Evolutionary conservation across 2,113 vertebrate species (phyloP).

Genomic region (Xenotilapia caudafasciata): DNA sequence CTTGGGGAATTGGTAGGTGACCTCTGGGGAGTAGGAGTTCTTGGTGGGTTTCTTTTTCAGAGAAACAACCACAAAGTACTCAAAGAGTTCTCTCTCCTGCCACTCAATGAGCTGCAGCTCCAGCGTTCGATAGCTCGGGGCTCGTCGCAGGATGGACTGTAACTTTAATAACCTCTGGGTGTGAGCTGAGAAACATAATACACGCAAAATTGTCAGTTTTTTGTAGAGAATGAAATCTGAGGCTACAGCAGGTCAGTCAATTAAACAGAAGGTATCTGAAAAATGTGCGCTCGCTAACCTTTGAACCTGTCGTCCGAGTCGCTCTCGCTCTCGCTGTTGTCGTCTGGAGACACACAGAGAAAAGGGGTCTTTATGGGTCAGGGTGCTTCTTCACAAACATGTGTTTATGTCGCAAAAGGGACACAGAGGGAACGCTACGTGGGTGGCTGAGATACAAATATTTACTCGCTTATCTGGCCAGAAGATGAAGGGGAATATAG

Average conservation of each 20-base stretch:
- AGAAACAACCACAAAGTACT: slow-evolving; percentile 97
- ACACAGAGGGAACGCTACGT: neutral
- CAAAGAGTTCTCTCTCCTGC: slow-evolving; percentile 97
- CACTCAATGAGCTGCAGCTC: slow-evolving; percentile 97
- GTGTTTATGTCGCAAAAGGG: slow-evolving; percentile 1
- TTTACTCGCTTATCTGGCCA: slow-evolving; percentile 27
- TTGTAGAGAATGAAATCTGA: neutral
- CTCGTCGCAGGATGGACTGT: slow-evolving; percentile 90
- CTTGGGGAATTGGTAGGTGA: slow-evolving; percentile 99
- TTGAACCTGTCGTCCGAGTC: slow-evolving; percentile 99
- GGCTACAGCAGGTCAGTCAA: neutral
- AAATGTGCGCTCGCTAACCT: slow-evolving; percentile 77
- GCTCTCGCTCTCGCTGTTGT: slow-evolving; percentile 98
- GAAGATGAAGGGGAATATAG: neutral
- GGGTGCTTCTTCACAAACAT: slow-evolving; percentile 19
- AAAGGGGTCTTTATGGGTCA: slow-evolving; percentile 23
- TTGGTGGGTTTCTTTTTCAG: slow-evolving; percentile 95
- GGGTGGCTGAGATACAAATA: slow-evolving; percentile 36
- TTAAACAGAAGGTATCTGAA: neutral
- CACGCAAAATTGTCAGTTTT: neutral
- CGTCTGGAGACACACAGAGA: slow-evolving; percentile 79
- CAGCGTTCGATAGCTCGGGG: slow-evolving; percentile 93
- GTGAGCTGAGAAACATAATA: slow-evolving; percentile 75
- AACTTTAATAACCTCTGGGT: slow-evolving; percentile 92
- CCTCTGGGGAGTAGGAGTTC: slow-evolving; percentile 90